Percentiles rank a stretch among this genome's conserved stretches.
These are phyloP conservation scores for Perdix hodgsoniae DNA, from an alignment of 2,797 vertebrate species.

Conservation along the genomic window DNA sequence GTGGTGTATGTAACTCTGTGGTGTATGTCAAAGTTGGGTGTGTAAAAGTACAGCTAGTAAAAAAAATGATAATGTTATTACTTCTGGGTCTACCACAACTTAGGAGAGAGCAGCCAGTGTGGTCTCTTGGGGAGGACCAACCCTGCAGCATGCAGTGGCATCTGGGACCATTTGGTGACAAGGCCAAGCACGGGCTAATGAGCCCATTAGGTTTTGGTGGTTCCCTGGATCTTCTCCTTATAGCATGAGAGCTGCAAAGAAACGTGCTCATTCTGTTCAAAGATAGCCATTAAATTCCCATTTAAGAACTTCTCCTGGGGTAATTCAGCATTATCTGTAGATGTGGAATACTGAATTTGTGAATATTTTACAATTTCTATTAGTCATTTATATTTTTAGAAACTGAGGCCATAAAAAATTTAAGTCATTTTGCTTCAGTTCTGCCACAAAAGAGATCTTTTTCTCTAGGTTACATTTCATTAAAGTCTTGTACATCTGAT, in stretches of 20 bases:
- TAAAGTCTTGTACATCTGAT: background rate
- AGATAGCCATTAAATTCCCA: conserved; percentile 6
- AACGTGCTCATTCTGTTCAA: background rate
- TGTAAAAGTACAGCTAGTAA: background rate
- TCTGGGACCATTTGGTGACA: background rate
- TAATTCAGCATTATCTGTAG: conserved; percentile 56
- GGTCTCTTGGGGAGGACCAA: background rate
- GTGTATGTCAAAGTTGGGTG: no score
- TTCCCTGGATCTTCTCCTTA: background rate
- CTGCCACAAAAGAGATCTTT: conserved; percentile 5
- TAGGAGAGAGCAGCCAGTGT: background rate
- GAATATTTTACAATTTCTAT: conserved; percentile 77
- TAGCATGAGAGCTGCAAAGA: background rate
- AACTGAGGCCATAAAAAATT: conserved; percentile 73
- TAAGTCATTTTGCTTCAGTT: conserved; percentile 68
- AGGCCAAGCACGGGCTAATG: rapidly evolving
- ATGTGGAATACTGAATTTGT: conserved; percentile 52
- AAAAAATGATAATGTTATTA: background rate
- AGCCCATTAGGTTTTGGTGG: background rate
- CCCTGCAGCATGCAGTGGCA: background rate
- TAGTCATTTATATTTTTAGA: conserved; percentile 76
- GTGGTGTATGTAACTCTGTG: no score
- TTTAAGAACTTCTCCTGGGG: background rate
- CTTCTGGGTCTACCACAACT: background rate
- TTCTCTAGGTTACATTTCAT: background rate